Conservation (phyloP, 2,113 vertebrate genomes). For the Uropsilus gracilis region DNA sequence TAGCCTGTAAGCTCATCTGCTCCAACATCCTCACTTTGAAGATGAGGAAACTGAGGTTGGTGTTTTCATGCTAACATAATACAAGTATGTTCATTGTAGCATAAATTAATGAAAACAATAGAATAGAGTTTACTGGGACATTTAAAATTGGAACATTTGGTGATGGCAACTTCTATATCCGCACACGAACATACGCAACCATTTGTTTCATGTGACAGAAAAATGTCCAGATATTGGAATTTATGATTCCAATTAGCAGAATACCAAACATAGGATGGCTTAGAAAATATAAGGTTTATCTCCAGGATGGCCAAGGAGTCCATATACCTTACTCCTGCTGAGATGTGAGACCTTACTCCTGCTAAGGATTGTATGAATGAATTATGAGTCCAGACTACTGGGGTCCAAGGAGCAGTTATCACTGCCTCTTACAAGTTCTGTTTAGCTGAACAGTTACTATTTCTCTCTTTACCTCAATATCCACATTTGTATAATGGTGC, state of each 20-base stretch:
- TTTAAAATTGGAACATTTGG: neutral
- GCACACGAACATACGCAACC: neutral
- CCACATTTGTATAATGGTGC: neutral
- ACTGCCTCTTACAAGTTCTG: neutral
- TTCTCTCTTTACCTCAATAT: neutral
- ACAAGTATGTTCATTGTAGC: neutral
- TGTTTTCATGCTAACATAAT: neutral
- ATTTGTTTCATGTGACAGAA: neutral
- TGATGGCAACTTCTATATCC: neutral
- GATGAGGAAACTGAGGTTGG: neutral
- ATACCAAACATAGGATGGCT: neutral
- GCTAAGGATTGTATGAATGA: neutral
- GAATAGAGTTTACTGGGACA: neutral
- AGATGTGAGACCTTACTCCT: neutral
- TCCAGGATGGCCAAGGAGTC: neutral
- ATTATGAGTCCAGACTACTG: neutral
- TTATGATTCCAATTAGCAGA: neutral
- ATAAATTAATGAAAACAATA: neutral
- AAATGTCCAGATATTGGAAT: neutral
- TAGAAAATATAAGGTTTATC: neutral
- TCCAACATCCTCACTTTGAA: neutral
- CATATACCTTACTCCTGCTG: neutral
- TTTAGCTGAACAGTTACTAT: neutral
- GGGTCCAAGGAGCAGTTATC: neutral
- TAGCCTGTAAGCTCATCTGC: neutral